Conservation (phyloP, 1,140 invertebrate species). For the Pachypsylla venusta region DNA sequence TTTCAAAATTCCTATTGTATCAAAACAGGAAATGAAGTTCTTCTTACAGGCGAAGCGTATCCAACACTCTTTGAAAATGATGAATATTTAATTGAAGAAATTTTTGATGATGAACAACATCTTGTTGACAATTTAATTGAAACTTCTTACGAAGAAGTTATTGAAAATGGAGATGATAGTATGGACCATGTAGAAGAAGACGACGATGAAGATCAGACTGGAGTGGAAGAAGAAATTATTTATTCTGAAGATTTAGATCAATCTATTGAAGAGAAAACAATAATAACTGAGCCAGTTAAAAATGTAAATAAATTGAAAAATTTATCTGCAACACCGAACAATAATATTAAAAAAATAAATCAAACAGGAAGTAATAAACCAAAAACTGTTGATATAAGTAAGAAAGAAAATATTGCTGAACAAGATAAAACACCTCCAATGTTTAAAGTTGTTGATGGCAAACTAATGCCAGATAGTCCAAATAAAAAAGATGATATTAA, state of each 20-base stretch:
- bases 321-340: background rate
- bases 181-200: background rate
- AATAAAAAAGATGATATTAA: background rate
- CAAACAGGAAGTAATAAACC: too few species aligned
- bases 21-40: background rate
- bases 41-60: background rate
- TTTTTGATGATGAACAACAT: background rate
- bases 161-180: background rate
- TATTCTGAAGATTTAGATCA: background rate
- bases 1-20: background rate
- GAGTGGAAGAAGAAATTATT: background rate
- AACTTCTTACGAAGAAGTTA: background rate
- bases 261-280: background rate
- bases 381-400: slow-evolving; percentile 6
- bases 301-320: slow-evolving; percentile 3
- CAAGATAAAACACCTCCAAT: background rate
- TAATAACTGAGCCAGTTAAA: background rate
- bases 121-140: background rate
- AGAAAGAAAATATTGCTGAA: background rate
- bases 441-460: slow-evolving; percentile 3
- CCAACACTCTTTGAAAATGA: background rate
- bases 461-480: background rate
- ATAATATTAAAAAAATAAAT: too few species aligned
- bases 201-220: background rate
- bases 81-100: background rate